Conservation (phyloP, 2,797 vertebrate genomes). For the Agapornis canus region DNA sequence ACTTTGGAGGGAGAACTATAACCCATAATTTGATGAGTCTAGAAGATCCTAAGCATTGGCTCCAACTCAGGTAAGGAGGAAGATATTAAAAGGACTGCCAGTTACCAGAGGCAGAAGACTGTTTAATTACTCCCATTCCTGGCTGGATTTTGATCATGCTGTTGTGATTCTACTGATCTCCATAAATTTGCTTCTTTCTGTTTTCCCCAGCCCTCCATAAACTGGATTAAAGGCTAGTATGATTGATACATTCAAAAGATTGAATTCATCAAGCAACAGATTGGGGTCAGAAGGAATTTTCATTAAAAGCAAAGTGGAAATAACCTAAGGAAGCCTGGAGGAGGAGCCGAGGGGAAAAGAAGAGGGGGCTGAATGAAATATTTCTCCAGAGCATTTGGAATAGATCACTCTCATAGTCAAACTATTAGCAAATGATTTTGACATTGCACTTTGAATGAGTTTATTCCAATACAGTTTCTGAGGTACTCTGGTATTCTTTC, state of each 20-base stretch:
- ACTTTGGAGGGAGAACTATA: background rate
- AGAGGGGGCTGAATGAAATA: background rate
- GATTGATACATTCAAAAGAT: background rate
- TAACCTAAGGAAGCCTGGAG: background rate
- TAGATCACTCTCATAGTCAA: background rate
- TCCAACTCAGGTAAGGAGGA: background rate
- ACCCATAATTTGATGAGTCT: background rate
- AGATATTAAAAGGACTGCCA: background rate
- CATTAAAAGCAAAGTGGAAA: slow-evolving; percentile 31
- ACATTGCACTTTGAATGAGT: background rate
- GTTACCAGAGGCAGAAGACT: background rate
- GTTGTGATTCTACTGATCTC: background rate
- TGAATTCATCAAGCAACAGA: slow-evolving; percentile 10
- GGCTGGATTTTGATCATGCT: background rate
- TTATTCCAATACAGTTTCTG: background rate
- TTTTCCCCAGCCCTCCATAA: background rate
- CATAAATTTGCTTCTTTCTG: background rate
- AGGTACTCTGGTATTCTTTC: background rate
- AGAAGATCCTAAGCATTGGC: background rate
- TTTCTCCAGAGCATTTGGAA: slow-evolving; percentile 12
- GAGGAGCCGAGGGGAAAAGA: background rate
- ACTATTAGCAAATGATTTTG: background rate
- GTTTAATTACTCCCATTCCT: background rate
- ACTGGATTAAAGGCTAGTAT: slow-evolving; percentile 3
- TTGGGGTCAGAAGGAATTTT: slow-evolving; percentile 40